Evolutionary conservation across 1,140 invertebrate genomes (phyloP), one percentile per base, ranked within the genome.

Genomic region (Diabrotica undecimpunctata): DNA sequence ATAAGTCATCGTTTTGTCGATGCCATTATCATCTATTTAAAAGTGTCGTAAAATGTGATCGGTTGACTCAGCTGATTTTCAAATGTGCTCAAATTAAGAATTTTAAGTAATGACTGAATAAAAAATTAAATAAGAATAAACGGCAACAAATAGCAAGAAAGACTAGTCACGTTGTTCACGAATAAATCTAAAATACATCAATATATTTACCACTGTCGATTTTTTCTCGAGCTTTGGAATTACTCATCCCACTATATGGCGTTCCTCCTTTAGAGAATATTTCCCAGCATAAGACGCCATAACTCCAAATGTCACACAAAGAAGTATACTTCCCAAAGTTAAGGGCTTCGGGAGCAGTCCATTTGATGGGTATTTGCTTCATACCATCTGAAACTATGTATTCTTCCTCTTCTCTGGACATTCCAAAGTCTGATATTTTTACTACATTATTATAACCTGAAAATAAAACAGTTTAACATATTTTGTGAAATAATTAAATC

Each of bases 311-410:
- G 82, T 98, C 96, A 81, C 95, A 97, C 4, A 97, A 79, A 0
- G 94, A 93, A n/a, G 96, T 98, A 78, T 98, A 99, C 84, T 94
- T 94, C 37, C 94, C 95, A 82, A 95, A 97, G 82, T 97, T 96
- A 11, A 98, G 81, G 25, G 95, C 95, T 82, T 98, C 95, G 5
- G 95, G 95, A 5, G 95, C 95, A 1, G 95, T 97, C 96, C 95
- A 98, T 79, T 98, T 98, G 54, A 98, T 97, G 0, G 95, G 95
- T 76, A 98, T 98, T 83, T 98, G 95, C 81, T 98, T 97, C 92
- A 98, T 95, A 25, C 95, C 95, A 72, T 96, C 94, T 0, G 95
- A 97, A 50, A 98, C 95, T 66, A 94, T 95, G 73, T 98, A 98
- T 78, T 97, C 95, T 79, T 97, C 92, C 79, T 97, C 95, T 81